phyloP scores from a whole-genome alignment of 1,140 invertebrate species.

The Anthonomus grandis region DNA sequence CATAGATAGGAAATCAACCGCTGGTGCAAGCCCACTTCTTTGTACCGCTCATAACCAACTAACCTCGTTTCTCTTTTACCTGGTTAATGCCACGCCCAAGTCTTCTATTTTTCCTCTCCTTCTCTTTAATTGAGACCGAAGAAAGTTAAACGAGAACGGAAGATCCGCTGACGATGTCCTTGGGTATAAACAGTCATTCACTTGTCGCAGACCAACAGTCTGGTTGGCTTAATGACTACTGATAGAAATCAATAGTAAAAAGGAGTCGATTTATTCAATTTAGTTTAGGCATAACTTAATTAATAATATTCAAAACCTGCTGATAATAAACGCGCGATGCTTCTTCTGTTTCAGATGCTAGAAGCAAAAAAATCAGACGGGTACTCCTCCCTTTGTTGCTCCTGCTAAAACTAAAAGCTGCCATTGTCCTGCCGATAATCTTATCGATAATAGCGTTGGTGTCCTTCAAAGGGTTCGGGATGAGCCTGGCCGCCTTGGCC shows the following conservation, averaged over 20 bases:
- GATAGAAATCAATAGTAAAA: background rate
- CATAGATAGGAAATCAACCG: too few relatives aligned
- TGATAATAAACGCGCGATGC: background rate
- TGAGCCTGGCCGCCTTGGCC: conserved; percentile 59
- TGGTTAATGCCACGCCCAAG: too few relatives aligned
- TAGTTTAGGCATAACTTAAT: background rate
- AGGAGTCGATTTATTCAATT: background rate
- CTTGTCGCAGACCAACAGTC: background rate
- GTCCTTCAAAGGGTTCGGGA: conserved; percentile 62
- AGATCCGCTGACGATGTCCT: too few relatives aligned
- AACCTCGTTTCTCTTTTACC: too few relatives aligned
- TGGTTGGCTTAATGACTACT: background rate
- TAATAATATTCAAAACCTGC: background rate
- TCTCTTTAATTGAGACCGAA: too few relatives aligned
- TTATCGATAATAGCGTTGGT: conserved; percentile 60
- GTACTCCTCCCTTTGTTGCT: conserved; percentile 61
- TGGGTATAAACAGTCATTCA: too few relatives aligned
- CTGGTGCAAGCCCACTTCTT: too few relatives aligned
- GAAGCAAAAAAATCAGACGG: conserved; percentile 59
- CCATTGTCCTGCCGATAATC: conserved; percentile 60
- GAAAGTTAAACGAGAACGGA: too few relatives aligned
- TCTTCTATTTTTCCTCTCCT: too few relatives aligned
- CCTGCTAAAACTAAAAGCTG: conserved; percentile 60
- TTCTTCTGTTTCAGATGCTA: conserved; percentile 50
- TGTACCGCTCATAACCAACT: too few relatives aligned